Evolutionary conservation across 23 tunicate genomes (phyloP).

Genomic region (Ascidia mentula): DNA sequence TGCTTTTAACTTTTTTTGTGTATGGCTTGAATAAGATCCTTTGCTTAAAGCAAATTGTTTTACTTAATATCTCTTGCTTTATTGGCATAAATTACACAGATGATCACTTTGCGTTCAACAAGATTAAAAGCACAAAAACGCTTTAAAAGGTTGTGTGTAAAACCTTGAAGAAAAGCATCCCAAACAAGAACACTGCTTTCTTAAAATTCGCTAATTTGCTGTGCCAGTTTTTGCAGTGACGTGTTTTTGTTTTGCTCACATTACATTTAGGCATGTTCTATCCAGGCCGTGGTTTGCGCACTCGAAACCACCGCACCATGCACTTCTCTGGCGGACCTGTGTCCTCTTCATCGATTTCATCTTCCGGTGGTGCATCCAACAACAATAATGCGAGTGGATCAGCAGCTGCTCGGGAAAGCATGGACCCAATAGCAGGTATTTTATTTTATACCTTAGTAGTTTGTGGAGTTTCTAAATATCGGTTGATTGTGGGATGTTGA

Average conservation of each 20-base stretch:
- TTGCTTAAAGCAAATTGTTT: too few species aligned
- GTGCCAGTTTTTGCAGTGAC: background rate
- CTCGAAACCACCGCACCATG: constrained; percentile 77
- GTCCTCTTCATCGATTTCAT: constrained; percentile 22
- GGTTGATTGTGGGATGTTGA: too few species aligned
- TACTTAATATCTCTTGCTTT: too few species aligned
- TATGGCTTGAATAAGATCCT: too few species aligned
- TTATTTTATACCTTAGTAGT: background rate
- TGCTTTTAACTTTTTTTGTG: too few species aligned
- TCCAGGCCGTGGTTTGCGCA: constrained; percentile 77
- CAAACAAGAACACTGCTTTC: background rate
- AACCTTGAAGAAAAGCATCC: too few species aligned
- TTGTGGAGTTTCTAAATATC: too few species aligned
- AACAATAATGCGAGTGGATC: constrained; percentile 45
- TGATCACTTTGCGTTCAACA: background rate
- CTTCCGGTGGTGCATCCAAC: constrained; percentile 18
- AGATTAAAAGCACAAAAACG: background rate
- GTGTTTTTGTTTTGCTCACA: too few species aligned
- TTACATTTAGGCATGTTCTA: constrained; percentile 50
- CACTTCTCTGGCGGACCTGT: constrained; percentile 76
- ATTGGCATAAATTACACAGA: too few species aligned
- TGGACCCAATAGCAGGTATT: constrained; percentile 86
- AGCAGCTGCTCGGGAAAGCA: constrained; percentile 34
- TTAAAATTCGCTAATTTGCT: too few species aligned
- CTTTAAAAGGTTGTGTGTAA: background rate